phyloP scores from a whole-genome alignment of 1,140 invertebrate species.

The Danaus plexippus region DNA sequence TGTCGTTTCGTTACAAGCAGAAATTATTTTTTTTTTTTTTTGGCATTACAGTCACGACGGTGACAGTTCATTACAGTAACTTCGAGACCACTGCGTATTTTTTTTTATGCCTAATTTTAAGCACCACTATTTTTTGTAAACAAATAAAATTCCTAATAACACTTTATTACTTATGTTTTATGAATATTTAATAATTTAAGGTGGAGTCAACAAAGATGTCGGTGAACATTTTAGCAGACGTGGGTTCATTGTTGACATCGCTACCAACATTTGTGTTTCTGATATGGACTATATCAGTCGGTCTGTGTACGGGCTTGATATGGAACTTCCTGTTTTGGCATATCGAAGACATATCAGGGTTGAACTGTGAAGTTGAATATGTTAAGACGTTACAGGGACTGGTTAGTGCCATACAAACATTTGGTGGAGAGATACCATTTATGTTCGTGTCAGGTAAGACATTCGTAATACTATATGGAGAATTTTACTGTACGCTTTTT shows the following conservation, averaged over 20 bases:
- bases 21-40: too few species aligned
- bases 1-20: too few species aligned
- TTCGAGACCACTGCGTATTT: conserved; percentile 2
- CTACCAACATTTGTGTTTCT: conserved; percentile 79
- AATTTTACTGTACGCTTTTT: too few species aligned
- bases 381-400: conserved; percentile 88
- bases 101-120: conserved; percentile 5
- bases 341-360: conserved; percentile 78
- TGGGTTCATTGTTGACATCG: conserved; percentile 76
- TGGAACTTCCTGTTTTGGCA: conserved; percentile 92
- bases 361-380: conserved; percentile 69
- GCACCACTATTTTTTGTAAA: too few species aligned
- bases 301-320: conserved; percentile 87
- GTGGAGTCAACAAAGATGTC: conserved; percentile 75
- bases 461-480: too few species aligned
- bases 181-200: conserved; percentile 50
- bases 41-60: too few species aligned
- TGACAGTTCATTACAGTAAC: neutral
- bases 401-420: conserved; percentile 84
- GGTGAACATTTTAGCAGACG: conserved; percentile 76
- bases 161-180: too few species aligned
- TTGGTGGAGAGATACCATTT: conserved; percentile 91
- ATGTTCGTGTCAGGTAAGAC: conserved; percentile 84
- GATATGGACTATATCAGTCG: conserved; percentile 84
- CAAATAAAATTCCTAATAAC: too few species aligned